Evolutionary conservation across 2,113 vertebrate species (phyloP).

Genomic region (Chelonoidis abingdonii): DNA sequence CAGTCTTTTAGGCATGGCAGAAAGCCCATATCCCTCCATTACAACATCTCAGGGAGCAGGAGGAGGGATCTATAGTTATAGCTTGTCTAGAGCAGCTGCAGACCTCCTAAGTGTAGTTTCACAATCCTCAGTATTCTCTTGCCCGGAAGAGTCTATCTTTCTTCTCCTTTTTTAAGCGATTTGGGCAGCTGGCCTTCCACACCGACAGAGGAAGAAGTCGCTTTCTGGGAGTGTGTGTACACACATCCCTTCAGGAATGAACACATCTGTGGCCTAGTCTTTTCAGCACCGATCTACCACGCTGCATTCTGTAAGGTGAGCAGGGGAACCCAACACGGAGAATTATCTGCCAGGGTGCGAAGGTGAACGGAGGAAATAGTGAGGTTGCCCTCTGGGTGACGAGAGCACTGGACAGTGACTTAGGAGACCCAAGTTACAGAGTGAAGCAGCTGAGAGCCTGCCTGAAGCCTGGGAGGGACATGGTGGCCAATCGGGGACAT

Average conservation of each 20-base stretch:
- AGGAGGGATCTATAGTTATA: background rate
- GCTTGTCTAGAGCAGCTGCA: background rate
- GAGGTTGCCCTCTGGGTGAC: too few species aligned
- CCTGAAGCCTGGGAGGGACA: too few species aligned
- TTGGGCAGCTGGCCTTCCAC: background rate
- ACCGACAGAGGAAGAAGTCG: background rate
- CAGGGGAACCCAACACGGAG: background rate
- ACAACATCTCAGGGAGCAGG: background rate
- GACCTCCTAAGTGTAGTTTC: background rate
- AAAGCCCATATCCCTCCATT: background rate
- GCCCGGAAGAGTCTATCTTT: background rate
- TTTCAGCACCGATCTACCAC: background rate
- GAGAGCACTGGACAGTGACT: too few species aligned
- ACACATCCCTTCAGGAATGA: background rate
- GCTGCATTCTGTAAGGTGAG: background rate
- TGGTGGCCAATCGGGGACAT: too few species aligned
- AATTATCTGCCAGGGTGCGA: too few species aligned
- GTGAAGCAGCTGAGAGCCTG: too few species aligned
- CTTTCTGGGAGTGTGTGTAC: background rate
- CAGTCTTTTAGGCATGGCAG: background rate
- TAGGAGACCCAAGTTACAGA: too few species aligned
- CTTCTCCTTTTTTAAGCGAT: background rate
- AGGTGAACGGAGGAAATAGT: background rate
- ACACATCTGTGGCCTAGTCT: background rate
- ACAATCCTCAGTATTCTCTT: background rate